phyloP scores from a whole-genome alignment of 2,888 invertebrate genomes.

The Caenorhabditis angaria region DNA sequence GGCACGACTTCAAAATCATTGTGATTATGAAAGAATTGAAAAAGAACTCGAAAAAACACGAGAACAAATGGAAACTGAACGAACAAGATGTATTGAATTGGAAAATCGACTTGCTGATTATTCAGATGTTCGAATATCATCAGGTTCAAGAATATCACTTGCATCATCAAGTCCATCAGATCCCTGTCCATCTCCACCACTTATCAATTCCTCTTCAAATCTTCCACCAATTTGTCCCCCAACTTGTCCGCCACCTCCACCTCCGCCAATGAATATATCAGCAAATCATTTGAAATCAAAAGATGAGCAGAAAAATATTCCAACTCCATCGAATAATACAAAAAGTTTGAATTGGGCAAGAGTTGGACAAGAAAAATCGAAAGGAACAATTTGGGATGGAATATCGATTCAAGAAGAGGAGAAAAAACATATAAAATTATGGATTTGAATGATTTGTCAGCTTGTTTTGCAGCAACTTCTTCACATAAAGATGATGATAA shows the following conservation, averaged over 20 bases:
- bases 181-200: conserved; percentile 50
- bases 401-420: conserved; percentile 85
- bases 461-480: conserved; percentile 61
- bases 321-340: conserved; percentile 88
- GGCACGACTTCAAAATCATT: conserved; percentile 62
- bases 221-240: conserved; percentile 46
- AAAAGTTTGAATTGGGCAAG: conserved; percentile 96
- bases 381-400: conserved; percentile 93
- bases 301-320: conserved; percentile 79
- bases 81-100: conserved; percentile 57
- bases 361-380: conserved; percentile 75
- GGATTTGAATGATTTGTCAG: conserved; percentile 59
- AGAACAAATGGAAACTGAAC: conserved; percentile 59
- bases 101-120: conserved; percentile 66
- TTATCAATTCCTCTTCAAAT: too few species aligned
- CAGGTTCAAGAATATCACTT: conserved; percentile 36
- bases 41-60: conserved; percentile 57
- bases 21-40: conserved; percentile 65
- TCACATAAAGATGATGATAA: conserved; percentile 61
- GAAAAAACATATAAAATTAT: conserved; percentile 81
- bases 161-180: conserved; percentile 60
- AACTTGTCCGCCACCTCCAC: conserved; percentile 63
- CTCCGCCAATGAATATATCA: conserved; percentile 41
- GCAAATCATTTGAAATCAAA: too few species aligned
- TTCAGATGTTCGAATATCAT: conserved; percentile 53